Evolutionary conservation across 2,888 invertebrate species (phyloP).

Genomic region (Apamea epomidion): DNA sequence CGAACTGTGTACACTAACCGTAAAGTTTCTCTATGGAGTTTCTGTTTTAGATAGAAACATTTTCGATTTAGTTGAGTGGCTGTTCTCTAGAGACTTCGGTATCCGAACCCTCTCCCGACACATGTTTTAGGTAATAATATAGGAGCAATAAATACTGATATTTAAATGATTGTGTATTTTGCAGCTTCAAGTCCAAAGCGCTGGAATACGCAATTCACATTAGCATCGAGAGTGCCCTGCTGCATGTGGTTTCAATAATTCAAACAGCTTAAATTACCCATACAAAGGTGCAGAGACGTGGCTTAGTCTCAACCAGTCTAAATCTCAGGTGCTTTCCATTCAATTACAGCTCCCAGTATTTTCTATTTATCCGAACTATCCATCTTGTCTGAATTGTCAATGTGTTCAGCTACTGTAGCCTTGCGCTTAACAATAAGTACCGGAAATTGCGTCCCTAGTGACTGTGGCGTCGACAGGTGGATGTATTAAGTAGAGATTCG

Average conservation of each 20-base stretch:
- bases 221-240: constrained; percentile 25
- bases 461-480: constrained; percentile 61
- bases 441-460: constrained; percentile 66
- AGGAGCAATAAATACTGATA: constrained; percentile 40
- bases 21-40: constrained; percentile 34
- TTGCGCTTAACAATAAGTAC: constrained; percentile 62
- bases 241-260: constrained; percentile 46
- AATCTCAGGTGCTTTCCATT: constrained; percentile 45
- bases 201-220: constrained; percentile 45
- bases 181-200: constrained; percentile 41
- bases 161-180: constrained; percentile 57
- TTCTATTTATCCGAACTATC: constrained; percentile 64
- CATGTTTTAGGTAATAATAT: constrained; percentile 23
- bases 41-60: constrained; percentile 44
- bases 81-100: constrained; percentile 24
- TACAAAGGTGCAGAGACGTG: constrained; percentile 43
- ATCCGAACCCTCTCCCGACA: constrained; percentile 15
- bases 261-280: constrained; percentile 44
- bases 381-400: constrained; percentile 58
- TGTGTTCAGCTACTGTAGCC: constrained; percentile 57
- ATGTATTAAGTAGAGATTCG: constrained; percentile 55
- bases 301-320: constrained; percentile 49
- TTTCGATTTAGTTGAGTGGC: constrained; percentile 35
- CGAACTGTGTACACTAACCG: constrained; percentile 40
- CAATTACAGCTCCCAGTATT: constrained; percentile 45